A percentile compares a stretch with the other conserved stretches of the same genome.
Evolutionary conservation across 1,140 invertebrate species (phyloP).

Genomic region (Drosophila burlai): DNA sequence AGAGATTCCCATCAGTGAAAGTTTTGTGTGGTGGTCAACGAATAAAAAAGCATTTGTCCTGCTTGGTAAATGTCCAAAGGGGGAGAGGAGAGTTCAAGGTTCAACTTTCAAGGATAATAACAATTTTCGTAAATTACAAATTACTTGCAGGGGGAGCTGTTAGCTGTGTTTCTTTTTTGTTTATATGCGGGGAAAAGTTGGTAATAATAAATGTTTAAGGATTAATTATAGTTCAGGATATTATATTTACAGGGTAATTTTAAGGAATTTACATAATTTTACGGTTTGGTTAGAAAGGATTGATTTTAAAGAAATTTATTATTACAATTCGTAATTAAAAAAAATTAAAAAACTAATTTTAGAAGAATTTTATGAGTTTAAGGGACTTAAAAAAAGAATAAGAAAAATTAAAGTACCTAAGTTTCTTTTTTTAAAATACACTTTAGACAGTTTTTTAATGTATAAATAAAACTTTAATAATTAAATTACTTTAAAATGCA

Average conservation of each 20-base stretch:
- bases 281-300: not conserved
- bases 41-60: slow-evolving; percentile 67
- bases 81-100: slow-evolving; percentile 34
- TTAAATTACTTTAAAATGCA: too few species aligned
- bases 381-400: not conserved
- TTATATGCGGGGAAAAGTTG: not conserved
- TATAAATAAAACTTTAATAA: too few species aligned
- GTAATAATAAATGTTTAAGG: not conserved
- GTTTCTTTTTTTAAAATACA: too few species aligned
- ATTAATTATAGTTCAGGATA: not conserved
- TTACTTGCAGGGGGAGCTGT: slow-evolving; percentile 37
- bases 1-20: slow-evolving; percentile 57
- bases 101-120: slow-evolving; percentile 68
- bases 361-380: not conserved
- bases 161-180: not conserved
- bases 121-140: slow-evolving; percentile 82
- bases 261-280: not conserved
- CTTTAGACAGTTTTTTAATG: too few species aligned
- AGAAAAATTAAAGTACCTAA: not conserved
- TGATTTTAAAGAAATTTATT: too few species aligned
- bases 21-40: slow-evolving; percentile 39
- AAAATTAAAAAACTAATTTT: not conserved
- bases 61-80: slow-evolving; percentile 35
- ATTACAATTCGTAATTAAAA: too few species aligned
- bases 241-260: too few species aligned